These are phyloP conservation scores for Bos indicus DNA, from an alignment of 2,113 vertebrate genomes.

Conservation along the genomic window DNA sequence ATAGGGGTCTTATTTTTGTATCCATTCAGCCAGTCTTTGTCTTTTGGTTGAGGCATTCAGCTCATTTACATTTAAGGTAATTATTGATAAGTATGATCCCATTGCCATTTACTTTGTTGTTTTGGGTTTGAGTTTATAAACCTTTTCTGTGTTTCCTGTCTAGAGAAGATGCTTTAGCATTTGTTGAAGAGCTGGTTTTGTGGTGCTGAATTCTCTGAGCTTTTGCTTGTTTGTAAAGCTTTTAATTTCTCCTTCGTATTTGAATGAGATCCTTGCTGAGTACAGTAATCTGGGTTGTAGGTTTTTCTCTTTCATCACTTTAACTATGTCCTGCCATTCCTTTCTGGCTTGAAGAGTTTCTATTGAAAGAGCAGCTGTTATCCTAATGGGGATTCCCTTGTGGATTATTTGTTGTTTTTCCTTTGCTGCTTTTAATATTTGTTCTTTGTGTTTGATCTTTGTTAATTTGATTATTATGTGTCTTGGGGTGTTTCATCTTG, in stretches of 20 bases:
- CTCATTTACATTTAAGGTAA: neutral
- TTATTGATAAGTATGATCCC: neutral
- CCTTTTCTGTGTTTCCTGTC: neutral
- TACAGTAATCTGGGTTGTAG: neutral
- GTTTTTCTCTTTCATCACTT: neutral
- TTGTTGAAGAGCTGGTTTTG: neutral
- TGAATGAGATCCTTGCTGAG: neutral
- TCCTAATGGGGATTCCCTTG: neutral
- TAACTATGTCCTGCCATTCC: neutral
- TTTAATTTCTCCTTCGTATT: neutral
- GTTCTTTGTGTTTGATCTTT: neutral
- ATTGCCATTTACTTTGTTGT: neutral
- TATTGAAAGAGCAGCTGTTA: neutral
- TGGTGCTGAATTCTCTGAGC: neutral
- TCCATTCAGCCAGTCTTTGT: neutral
- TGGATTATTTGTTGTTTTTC: neutral
- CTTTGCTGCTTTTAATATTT: neutral
- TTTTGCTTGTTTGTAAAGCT: neutral
- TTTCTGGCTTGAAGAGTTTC: neutral
- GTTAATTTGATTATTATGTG: neutral
- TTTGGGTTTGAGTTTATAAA: neutral
- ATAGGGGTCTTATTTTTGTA: neutral
- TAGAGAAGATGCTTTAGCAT: neutral
- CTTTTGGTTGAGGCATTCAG: neutral
- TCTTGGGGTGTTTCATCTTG: neutral